Percentiles rank a stretch among this genome's conserved stretches.
Evolutionary conservation across 2,888 invertebrate genomes (phyloP).

Genomic region (Orgyia antiqua): DNA sequence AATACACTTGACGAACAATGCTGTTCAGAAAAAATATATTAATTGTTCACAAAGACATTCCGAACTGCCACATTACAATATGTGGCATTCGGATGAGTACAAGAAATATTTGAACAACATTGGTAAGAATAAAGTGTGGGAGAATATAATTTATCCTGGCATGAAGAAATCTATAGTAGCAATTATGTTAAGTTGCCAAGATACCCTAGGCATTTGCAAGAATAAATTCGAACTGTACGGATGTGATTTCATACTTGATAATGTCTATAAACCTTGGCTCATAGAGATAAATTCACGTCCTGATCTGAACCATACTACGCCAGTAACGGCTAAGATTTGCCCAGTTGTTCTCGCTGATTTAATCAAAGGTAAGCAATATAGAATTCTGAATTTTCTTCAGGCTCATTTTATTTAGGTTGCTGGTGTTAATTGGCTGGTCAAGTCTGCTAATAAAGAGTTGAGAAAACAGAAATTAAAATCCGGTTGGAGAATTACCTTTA

Average conservation of each 20-base stretch:
- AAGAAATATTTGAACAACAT: constrained; percentile 78
- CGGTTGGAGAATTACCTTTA: too few species aligned
- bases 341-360: constrained; percentile 89
- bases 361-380: constrained; percentile 84
- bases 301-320: constrained; percentile 88
- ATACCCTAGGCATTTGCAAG: constrained; percentile 81
- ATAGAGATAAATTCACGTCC: constrained; percentile 96
- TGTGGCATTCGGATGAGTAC: constrained; percentile 90
- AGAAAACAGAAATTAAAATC: too few species aligned
- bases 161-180: constrained; percentile 90
- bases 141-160: constrained; percentile 87
- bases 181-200: constrained; percentile 88
- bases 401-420: not conserved
- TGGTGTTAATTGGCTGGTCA: not conserved
- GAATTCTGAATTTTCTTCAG: not conserved
- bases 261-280: constrained; percentile 91
- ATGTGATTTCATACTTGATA: constrained; percentile 93
- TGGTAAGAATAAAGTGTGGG: constrained; percentile 81
- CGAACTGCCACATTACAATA: constrained; percentile 85
- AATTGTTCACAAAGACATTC: constrained; percentile 72
- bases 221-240: constrained; percentile 94
- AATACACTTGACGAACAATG: constrained; percentile 92
- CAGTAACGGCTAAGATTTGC: constrained; percentile 90
- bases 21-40: constrained; percentile 88
- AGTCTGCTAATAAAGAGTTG: not conserved